Evolutionary conservation across 2,797 vertebrate species (phyloP).

Genomic region (Momotus momota): DNA sequence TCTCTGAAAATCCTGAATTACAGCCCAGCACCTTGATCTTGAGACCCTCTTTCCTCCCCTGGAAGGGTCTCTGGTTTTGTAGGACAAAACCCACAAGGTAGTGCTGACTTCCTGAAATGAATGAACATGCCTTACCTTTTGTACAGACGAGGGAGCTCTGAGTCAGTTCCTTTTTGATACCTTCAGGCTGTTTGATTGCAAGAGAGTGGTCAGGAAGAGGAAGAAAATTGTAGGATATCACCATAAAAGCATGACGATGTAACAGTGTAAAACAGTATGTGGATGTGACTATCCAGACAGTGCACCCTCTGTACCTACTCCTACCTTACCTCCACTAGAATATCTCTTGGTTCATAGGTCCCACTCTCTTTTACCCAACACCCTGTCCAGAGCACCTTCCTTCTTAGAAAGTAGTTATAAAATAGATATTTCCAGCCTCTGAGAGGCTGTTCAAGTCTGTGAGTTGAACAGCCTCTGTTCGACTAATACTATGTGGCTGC

Average conservation of each 20-base stretch:
- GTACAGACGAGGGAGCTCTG: constrained; percentile 75
- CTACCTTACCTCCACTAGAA: neutral
- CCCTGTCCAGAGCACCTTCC: neutral
- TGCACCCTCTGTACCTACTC: neutral
- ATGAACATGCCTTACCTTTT: constrained; percentile 71
- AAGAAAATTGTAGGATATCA: neutral
- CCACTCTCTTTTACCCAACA: neutral
- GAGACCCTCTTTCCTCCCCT: neutral
- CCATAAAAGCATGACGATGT: neutral
- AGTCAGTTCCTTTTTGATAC: constrained; percentile 76
- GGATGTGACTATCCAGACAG: neutral
- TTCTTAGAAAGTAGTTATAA: neutral
- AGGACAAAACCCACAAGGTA: neutral
- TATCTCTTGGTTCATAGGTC: neutral
- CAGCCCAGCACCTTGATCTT: neutral
- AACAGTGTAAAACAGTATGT: neutral
- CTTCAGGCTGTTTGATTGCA: constrained; percentile 74
- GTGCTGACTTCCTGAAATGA: neutral
- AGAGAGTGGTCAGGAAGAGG: neutral
- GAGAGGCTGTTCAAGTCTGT: neutral
- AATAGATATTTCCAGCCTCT: neutral
- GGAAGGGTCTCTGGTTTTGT: neutral
- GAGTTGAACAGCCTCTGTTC: too few relatives aligned
- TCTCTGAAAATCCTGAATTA: neutral
- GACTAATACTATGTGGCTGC: neutral